These are phyloP conservation scores for Alaudala cheleensis DNA, from an alignment of 2,113 vertebrate genomes.

Conservation along the genomic window DNA sequence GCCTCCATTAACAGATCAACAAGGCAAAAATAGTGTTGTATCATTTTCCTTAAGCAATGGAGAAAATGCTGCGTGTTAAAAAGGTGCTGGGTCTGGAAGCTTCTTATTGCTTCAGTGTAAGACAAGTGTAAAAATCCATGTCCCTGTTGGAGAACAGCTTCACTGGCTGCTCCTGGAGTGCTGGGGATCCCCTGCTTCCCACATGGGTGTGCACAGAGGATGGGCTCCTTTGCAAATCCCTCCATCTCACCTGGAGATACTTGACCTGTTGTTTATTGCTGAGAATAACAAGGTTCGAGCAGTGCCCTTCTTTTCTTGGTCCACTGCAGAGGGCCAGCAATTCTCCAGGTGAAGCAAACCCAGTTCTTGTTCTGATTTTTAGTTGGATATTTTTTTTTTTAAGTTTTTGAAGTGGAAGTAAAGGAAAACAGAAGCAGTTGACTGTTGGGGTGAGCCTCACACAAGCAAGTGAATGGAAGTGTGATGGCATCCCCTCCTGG, in stretches of 20 bases:
- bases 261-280: background rate
- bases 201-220: rapidly evolving
- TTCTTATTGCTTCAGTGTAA: background rate
- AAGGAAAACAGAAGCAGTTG: background rate
- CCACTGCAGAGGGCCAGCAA: background rate
- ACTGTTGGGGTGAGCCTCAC: background rate
- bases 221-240: background rate
- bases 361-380: background rate
- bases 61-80: background rate
- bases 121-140: background rate
- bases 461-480: background rate
- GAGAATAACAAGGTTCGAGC: background rate
- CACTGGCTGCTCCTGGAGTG: background rate
- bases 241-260: background rate
- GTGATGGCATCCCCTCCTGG: too few relatives aligned
- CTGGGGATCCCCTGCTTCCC: background rate
- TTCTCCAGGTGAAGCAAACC: background rate
- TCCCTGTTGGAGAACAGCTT: background rate
- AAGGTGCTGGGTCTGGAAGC: background rate
- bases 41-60: background rate
- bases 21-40: background rate
- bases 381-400: too few relatives aligned
- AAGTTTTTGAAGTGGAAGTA: background rate
- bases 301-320: background rate
- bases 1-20: background rate